Base-by-base conservation (phyloP, 2,888 invertebrate species). In the Cantharis flavilabris region DNA sequence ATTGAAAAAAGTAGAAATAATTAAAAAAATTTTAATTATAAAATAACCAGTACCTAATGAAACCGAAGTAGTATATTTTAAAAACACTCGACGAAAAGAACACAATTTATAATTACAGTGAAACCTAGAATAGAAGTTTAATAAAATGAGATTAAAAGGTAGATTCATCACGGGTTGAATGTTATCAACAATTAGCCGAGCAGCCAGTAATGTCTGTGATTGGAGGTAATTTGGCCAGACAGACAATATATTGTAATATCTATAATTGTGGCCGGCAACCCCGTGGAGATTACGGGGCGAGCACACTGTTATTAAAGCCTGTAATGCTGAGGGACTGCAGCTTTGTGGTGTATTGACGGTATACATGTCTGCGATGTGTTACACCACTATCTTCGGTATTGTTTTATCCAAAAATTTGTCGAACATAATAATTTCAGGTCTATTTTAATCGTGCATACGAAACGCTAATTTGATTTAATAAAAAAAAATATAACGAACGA, bases 161-260 rank as follows among this genome's bases (percentile, higher is more conserved):
- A 83, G 84, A 84, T 85, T 84, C 84, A 84, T 84, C 84, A 84
- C 81, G 81, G 80, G 70, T 81, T 83, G 83, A 83, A 86, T 85
- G 85, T 86, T 85, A 85, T 85, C 85, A 85, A 84, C 84, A 86
- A 86, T 86, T 85, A 86, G 84, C 83, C 83, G 84, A 81, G 82
- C 83, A 84, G 83, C 80, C 83, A 82, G 84, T 85, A 85, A 86
- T 86, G 84, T 84, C 85, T 84, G 84, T 85, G 85, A 86, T 86
- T 85, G 84, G 84, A 84, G 84, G 84, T 86, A 86, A 86, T 86
- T 86, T 85, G 84, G 85, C 76, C 84, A 83, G 85, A 85, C 85
- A 84, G 85, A 85, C 85, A 85, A 86, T 86, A 85, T 86, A 86
- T 86, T 85, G 85, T 86, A 86, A 86, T 86, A 86, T 85, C 85